These are phyloP conservation scores for Lophotriccus pileatus DNA, from an alignment of 2,797 vertebrate genomes.

Conservation along the genomic window DNA sequence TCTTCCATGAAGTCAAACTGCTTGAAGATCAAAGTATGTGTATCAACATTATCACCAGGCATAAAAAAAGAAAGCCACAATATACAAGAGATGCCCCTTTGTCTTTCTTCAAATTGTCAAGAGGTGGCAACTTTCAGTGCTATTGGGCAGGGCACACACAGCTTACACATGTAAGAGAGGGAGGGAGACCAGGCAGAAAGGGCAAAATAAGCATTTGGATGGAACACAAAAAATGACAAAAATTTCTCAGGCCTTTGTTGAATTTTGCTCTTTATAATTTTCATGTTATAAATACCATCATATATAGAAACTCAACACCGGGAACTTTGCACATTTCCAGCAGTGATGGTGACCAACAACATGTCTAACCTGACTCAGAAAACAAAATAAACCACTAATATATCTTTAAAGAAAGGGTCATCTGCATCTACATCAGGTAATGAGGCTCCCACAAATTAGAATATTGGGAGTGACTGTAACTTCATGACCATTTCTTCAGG, in stretches of 20 bases:
- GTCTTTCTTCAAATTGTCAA: not conserved
- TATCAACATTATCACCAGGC: constrained; percentile 34
- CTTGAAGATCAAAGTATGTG: constrained; percentile 58
- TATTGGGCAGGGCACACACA: not conserved
- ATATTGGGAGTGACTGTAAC: not conserved
- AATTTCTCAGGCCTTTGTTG: not conserved
- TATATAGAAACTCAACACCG: not conserved
- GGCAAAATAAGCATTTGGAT: not conserved
- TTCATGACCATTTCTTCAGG: not conserved
- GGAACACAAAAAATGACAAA: not conserved
- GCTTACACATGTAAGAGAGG: not conserved
- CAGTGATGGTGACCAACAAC: not conserved
- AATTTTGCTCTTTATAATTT: not conserved
- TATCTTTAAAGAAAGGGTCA: not conserved
- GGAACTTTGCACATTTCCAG: not conserved
- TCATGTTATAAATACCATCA: not conserved
- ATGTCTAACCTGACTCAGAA: not conserved
- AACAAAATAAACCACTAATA: not conserved
- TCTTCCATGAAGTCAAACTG: constrained; percentile 26
- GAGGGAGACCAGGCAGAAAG: not conserved
- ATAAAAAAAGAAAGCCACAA: not conserved
- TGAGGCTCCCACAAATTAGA: not conserved
- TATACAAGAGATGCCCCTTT: constrained; percentile 27
- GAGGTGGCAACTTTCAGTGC: not conserved
- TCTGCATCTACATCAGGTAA: not conserved